phyloP scores from a whole-genome alignment of 2,113 vertebrate genomes.

The Perca fluviatilis region DNA sequence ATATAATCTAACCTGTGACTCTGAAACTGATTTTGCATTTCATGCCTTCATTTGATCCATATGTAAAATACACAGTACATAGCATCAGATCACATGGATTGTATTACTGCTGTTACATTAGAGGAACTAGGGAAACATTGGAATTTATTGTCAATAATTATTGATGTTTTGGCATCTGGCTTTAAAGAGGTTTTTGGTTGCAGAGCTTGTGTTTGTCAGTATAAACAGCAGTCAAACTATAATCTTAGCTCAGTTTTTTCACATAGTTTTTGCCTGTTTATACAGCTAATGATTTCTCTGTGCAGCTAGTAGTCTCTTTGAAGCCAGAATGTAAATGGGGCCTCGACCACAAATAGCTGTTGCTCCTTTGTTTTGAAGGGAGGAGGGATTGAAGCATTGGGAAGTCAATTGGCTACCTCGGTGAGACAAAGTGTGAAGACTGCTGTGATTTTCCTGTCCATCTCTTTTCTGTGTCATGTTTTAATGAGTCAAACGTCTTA shows the following conservation, averaged over 20 bases:
- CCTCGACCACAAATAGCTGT: constrained; percentile 72
- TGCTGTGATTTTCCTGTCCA: constrained; percentile 60
- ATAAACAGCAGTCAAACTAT: not conserved
- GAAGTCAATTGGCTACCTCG: constrained; percentile 83
- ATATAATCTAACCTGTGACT: not conserved
- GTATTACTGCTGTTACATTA: not conserved
- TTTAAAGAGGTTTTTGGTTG: constrained; percentile 25
- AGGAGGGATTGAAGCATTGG: constrained; percentile 84
- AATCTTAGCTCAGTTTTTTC: not conserved
- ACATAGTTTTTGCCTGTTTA: constrained; percentile 39
- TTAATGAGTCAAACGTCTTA: constrained; percentile 13
- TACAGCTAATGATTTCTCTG: constrained; percentile 52
- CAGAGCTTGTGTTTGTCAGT: constrained; percentile 1
- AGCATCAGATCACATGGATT: not conserved
- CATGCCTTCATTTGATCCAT: not conserved
- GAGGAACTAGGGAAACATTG: not conserved
- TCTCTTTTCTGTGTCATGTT: constrained; percentile 30
- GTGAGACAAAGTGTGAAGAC: constrained; percentile 78
- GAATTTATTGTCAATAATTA: not conserved
- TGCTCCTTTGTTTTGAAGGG: constrained; percentile 82
- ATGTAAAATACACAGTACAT: not conserved
- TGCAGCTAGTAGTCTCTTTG: constrained; percentile 62
- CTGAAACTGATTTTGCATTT: not conserved
- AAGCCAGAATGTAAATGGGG: constrained; percentile 57
- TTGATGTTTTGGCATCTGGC: constrained; percentile 12